These are phyloP conservation scores for Chymomyza caudatula DNA, from an alignment of 2,888 invertebrate species.

Conservation along the genomic window DNA sequence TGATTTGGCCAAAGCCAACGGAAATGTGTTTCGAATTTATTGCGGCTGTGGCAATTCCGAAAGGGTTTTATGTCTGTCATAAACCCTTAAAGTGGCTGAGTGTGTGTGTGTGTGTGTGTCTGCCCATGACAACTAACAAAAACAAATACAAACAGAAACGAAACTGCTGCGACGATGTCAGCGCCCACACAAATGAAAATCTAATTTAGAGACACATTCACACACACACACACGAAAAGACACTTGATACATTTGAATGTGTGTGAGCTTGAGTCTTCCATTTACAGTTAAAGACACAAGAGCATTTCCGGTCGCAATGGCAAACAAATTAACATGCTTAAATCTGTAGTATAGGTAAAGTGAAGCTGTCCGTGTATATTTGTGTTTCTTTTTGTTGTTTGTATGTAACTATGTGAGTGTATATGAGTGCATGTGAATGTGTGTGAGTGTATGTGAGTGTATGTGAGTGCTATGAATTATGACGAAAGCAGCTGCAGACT, in stretches of 20 bases:
- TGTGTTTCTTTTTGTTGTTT: no score
- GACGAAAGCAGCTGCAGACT: conserved; percentile 68
- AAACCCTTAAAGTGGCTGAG: conserved; percentile 36
- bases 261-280: conserved; percentile 54
- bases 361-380: neutral
- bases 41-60: conserved; percentile 36
- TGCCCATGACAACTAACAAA: neutral
- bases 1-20: conserved; percentile 34
- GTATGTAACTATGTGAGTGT: conserved; percentile 3
- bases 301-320: conserved; percentile 63
- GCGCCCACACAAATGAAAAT: conserved; percentile 56
- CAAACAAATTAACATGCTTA: conserved; percentile 67
- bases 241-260: conserved; percentile 51
- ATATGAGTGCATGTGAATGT: no score
- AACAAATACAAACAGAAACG: conserved; percentile 10
- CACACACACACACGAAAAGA: conserved; percentile 1
- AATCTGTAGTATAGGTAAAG: conserved; percentile 38
- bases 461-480: conserved; percentile 56
- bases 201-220: conserved; percentile 59
- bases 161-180: conserved; percentile 17
- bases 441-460: conserved; percentile 29
- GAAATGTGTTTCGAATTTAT: neutral
- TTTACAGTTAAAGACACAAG: conserved; percentile 60
- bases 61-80: conserved; percentile 59
- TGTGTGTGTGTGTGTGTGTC: neutral